Base-by-base conservation (phyloP, 2,888 invertebrate genomes). In the Embidobia sp. region DNA sequence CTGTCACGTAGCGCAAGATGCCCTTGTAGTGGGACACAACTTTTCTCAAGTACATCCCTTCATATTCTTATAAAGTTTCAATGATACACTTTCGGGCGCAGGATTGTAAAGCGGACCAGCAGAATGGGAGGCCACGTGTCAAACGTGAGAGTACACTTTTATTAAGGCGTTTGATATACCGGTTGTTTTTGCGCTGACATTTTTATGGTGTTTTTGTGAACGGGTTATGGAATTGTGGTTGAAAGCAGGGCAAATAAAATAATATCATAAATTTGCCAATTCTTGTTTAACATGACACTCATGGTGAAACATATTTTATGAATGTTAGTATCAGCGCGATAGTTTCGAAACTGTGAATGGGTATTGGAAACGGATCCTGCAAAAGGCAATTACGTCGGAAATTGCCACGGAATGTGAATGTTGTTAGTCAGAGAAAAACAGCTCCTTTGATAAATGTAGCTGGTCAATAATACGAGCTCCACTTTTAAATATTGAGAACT, bases 1-100 rank as follows among this genome's bases (percentile, higher is more conserved):
- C 2, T 22, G 67, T 75, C 74, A 74, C 74, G 74, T 74, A 44
- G 33, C 42, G 15, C 40, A 13, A 10, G 55, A 53, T 61, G 61
- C 37, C 67, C 74, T 61, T 66, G 61, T 53, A 74, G 51, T 55
- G 37, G 61, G 61, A 67, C 48, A 67, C 74, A 67, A 74, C 67
- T 67, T 67, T 51, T 46, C 74, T 61, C 66, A 67, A 67, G 61
- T 67, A 67, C 61, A 53, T 61, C 46, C 55, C 67, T 51, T 61
- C 67, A 67, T 46, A 67, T 67, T 74, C 74, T 55, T 61, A 51
- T 67, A 74, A 67, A 74, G 74, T 61, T 74, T 74, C 74, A 61
- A 66, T 74, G 66, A 66, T 35, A 33, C 59, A 66, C 59, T 57
- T 16, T 31, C 15, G 13, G 46, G 37, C 46, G 59, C 33, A 4